Percentiles rank a stretch among this genome's conserved stretches.
These are phyloP conservation scores for Columba livia DNA, from an alignment of 2,113 vertebrate species.

Conservation along the genomic window DNA sequence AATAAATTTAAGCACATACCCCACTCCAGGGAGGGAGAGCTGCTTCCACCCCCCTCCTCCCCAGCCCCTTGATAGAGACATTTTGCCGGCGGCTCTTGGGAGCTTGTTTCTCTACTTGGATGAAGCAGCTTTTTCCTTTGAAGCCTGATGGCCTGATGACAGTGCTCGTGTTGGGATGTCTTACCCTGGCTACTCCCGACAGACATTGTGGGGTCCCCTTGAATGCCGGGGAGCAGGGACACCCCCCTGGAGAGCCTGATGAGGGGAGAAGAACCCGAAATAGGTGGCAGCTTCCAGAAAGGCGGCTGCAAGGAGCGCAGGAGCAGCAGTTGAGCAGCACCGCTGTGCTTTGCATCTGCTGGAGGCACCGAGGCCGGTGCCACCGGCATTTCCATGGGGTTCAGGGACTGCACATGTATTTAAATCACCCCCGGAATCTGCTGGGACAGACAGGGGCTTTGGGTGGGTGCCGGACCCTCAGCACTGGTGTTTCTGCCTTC, in stretches of 20 bases:
- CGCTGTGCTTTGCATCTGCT: not conserved
- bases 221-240: rapidly evolving
- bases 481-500: not conserved
- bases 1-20: not conserved
- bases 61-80: not conserved
- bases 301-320: not conserved
- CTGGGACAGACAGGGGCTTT: not conserved
- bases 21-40: not conserved
- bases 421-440: not conserved
- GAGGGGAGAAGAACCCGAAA: not conserved
- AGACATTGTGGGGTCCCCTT: rapidly evolving
- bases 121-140: not conserved
- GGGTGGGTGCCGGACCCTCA: not conserved
- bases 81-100: conserved; percentile 5
- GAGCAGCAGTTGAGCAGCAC: not conserved
- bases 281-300: rapidly evolving
- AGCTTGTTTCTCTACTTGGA: not conserved
- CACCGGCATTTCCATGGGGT: rapidly evolving
- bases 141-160: not conserved
- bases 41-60: not conserved
- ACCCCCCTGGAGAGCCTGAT: rapidly evolving
- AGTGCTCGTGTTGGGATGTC: not conserved
- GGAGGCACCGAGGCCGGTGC: not conserved
- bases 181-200: not conserved
- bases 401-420: rapidly evolving